Evolutionary conservation across 2,113 vertebrate species (phyloP).

Genomic region (Nibea coibor): DNA sequence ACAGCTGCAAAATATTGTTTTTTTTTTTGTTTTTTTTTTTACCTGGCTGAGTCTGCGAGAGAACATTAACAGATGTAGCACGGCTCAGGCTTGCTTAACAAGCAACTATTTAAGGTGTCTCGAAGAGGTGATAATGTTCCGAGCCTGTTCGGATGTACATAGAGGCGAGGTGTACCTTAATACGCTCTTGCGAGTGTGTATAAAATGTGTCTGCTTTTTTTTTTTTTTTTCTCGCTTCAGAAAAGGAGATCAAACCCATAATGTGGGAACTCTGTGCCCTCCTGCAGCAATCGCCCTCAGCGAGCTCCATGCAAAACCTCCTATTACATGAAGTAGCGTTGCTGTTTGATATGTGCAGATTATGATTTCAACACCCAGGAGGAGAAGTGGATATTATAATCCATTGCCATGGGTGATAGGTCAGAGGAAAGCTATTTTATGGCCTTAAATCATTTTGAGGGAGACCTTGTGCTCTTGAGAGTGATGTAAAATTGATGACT

Average conservation of each 20-base stretch:
- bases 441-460: conserved; percentile 67
- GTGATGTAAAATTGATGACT: conserved; percentile 75
- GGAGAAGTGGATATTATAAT: conserved; percentile 58
- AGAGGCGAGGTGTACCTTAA: neutral
- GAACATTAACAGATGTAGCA: conserved; percentile 14
- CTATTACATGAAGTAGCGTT: conserved; percentile 20
- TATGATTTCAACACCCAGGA: conserved; percentile 47
- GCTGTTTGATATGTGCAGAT: conserved; percentile 60
- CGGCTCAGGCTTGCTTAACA: conserved; percentile 17
- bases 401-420: conserved; percentile 49
- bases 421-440: conserved; percentile 69
- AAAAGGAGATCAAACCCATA: conserved; percentile 16
- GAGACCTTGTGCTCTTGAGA: conserved; percentile 59
- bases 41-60: conserved; percentile 42
- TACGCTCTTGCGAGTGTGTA: conserved; percentile 6
- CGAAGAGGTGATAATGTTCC: neutral
- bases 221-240: neutral
- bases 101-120: conserved; percentile 10
- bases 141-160: neutral
- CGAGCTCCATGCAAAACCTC: conserved; percentile 34
- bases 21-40: conserved; percentile 1
- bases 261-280: neutral
- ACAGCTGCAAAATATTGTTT: conserved; percentile 54
- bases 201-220: neutral
- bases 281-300: conserved; percentile 10